Conservation (phyloP, 2,888 invertebrate genomes). For the Saturnia japonica region DNA sequence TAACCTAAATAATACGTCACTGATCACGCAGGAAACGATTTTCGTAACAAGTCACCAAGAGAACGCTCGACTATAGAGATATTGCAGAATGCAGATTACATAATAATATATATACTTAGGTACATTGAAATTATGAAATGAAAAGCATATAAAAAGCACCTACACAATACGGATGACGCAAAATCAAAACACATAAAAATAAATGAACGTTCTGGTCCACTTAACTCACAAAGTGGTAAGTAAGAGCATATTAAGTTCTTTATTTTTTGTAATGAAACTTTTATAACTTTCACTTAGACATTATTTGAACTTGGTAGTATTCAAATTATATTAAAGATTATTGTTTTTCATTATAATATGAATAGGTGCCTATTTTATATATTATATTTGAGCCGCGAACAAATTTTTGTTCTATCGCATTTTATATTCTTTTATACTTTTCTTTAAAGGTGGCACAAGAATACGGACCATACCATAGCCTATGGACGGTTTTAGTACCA, state of each 20-base stretch:
- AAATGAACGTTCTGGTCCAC: not conserved
- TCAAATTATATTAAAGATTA: not conserved
- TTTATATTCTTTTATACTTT: too few species aligned
- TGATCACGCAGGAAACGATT: not conserved
- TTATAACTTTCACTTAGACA: not conserved
- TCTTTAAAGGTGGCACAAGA: too few species aligned
- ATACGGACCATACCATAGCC: too few species aligned
- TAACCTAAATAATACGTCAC: not conserved
- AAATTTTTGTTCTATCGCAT: too few species aligned
- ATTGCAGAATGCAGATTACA: not conserved
- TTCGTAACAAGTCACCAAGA: not conserved
- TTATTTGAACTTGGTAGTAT: not conserved
- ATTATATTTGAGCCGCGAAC: too few species aligned
- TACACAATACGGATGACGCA: conserved; percentile 1
- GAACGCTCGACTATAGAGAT: not conserved
- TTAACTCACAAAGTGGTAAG: not conserved
- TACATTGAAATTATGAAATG: not conserved
- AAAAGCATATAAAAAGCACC: conserved; percentile 4
- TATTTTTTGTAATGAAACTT: not conserved
- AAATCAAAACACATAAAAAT: conserved; percentile 3
- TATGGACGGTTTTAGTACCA: too few species aligned
- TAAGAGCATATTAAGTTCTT: not conserved
- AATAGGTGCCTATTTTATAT: too few species aligned
- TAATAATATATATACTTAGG: not conserved
- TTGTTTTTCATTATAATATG: not conserved